A percentile compares a stretch with the other conserved stretches of the same genome.
phyloP scores from a whole-genome alignment of 2,888 invertebrate species.

The Chelonus formosanus region DNA sequence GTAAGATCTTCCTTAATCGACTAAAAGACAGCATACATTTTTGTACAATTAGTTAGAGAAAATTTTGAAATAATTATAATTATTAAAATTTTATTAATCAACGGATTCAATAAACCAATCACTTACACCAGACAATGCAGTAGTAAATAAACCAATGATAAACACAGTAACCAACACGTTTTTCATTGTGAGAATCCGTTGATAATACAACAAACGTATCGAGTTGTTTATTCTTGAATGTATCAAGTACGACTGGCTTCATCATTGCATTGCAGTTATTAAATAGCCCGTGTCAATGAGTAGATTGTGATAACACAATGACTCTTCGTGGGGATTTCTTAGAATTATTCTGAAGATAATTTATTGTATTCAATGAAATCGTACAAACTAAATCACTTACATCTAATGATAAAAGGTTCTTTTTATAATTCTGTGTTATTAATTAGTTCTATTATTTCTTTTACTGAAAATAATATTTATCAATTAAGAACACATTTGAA shows the following conservation, averaged over 20 bases:
- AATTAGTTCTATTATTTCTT: too few relatives aligned
- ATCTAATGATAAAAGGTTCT: too few relatives aligned
- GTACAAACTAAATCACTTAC: too few relatives aligned
- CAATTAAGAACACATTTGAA: too few relatives aligned
- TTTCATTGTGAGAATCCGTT: background rate
- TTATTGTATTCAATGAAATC: background rate
- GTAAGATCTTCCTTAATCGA: slow-evolving; percentile 42
- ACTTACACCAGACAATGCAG: background rate
- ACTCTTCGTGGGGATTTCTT: background rate
- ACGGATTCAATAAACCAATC: background rate
- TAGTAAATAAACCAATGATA: background rate
- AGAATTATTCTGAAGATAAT: background rate
- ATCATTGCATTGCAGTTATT: background rate
- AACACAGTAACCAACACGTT: background rate
- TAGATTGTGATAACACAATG: slow-evolving; percentile 1
- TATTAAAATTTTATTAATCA: background rate
- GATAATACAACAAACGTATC: background rate
- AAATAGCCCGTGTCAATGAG: slow-evolving; percentile 7
- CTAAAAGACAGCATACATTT: slow-evolving; percentile 21
- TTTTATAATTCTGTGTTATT: too few relatives aligned
- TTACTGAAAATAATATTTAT: too few relatives aligned
- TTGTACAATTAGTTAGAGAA: background rate
- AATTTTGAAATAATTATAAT: background rate
- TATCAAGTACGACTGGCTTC: slow-evolving; percentile 1
- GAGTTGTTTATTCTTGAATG: background rate